Conservation (phyloP, 2,797 vertebrate species). For the Bucorvus abyssinicus region DNA sequence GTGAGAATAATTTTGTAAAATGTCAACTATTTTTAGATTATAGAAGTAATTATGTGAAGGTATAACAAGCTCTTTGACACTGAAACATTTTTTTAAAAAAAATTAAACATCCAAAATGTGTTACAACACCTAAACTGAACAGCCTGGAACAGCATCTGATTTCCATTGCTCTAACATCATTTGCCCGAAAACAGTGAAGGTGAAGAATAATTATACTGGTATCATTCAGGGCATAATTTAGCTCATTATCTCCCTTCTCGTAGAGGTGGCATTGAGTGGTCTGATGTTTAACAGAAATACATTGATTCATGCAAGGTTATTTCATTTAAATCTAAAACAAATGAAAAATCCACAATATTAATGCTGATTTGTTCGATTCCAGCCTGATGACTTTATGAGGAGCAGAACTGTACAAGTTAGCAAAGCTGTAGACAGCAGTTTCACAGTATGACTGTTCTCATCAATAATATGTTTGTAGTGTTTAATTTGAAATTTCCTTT, state of each 20-base stretch:
- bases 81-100: background rate
- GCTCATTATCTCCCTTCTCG: background rate
- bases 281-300: background rate
- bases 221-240: background rate
- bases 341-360: background rate
- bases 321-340: constrained; percentile 1
- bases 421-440: background rate
- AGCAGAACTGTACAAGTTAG: background rate
- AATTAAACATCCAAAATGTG: background rate
- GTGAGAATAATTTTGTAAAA: background rate
- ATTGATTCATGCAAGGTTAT: background rate
- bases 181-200: background rate
- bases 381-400: background rate
- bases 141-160: background rate
- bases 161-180: background rate
- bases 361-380: background rate
- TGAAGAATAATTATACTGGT: background rate
- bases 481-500: constrained; percentile 16
- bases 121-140: background rate
- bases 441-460: background rate
- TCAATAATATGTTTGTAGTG: background rate
- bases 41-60: background rate
- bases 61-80: background rate
- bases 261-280: background rate
- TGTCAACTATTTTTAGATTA: background rate